These are phyloP conservation scores for Caenorhabditis elegans DNA, from an alignment of 1,140 invertebrate species.

Conservation along the genomic window DNA sequence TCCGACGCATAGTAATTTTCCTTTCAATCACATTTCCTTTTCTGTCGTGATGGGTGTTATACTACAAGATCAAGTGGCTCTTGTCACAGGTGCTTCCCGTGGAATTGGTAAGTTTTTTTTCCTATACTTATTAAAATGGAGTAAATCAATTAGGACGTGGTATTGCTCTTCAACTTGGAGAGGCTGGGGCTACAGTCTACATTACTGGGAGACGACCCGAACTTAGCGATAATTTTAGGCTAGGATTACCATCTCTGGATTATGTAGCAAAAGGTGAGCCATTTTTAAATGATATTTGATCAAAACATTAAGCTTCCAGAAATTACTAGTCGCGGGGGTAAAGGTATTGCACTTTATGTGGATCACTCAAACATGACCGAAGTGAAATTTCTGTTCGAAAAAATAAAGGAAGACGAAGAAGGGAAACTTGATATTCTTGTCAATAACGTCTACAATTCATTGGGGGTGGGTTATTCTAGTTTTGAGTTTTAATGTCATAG, in stretches of 20 bases:
- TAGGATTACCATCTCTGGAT: conserved; percentile 30
- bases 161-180: conserved; percentile 41
- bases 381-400: conserved; percentile 67
- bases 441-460: conserved; percentile 69
- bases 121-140: neutral
- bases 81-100: conserved; percentile 67
- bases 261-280: conserved; percentile 19
- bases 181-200: conserved; percentile 44
- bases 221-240: neutral
- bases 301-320: conserved; percentile 5
- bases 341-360: conserved; percentile 67
- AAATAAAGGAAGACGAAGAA: conserved; percentile 67
- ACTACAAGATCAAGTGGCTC: conserved; percentile 65
- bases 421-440: conserved; percentile 69
- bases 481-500: neutral
- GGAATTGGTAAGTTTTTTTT: conserved; percentile 63
- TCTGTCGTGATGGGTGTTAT: neutral
- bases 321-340: conserved; percentile 64
- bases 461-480: conserved; percentile 39
- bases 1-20: no score
- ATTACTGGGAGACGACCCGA: conserved; percentile 39
- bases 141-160: conserved; percentile 22
- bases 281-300: no score
- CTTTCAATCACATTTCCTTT: neutral
- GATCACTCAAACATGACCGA: conserved; percentile 69